A percentile compares a stretch with the other conserved stretches of the same genome.
These are phyloP conservation scores for Notoglanidium macrostoma DNA, from an alignment of 2,797 vertebrate genomes.

Conservation along the genomic window DNA sequence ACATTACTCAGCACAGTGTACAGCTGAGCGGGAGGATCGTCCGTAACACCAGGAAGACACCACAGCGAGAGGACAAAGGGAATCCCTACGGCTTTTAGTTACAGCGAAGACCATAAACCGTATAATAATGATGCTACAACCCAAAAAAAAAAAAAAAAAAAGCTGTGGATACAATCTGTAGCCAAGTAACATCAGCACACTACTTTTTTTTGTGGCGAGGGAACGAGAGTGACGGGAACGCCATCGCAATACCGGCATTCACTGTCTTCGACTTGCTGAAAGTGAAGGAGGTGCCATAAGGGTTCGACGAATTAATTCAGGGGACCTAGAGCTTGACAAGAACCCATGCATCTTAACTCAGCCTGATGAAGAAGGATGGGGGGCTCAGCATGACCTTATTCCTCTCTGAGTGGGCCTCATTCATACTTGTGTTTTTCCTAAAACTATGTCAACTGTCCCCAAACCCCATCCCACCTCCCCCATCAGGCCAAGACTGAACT, in stretches of 20 bases:
- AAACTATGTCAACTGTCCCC: not conserved
- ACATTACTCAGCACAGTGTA: slow-evolving; percentile 28
- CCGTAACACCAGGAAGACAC: not conserved
- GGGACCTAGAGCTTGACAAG: not conserved
- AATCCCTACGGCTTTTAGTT: not conserved
- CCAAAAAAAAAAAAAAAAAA: no score
- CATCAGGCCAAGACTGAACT: not conserved
- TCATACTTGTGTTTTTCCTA: not conserved
- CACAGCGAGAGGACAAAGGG: not conserved
- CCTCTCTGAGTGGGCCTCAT: not conserved
- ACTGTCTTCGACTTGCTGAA: not conserved
- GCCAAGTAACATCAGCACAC: no score
- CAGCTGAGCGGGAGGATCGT: slow-evolving; percentile 6
- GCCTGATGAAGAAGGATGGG: not conserved
- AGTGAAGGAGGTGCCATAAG: not conserved
- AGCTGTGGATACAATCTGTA: no score
- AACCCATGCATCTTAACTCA: not conserved
- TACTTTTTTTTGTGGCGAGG: no score
- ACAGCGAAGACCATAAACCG: not conserved
- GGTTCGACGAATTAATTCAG: not conserved
- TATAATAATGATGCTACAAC: no score
- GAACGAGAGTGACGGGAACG: no score
- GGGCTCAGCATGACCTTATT: not conserved
- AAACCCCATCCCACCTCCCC: no score
- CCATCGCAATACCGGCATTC: not conserved